Base-by-base conservation (phyloP, 2,797 vertebrate species). In the Gambusia yucatana region DNA sequence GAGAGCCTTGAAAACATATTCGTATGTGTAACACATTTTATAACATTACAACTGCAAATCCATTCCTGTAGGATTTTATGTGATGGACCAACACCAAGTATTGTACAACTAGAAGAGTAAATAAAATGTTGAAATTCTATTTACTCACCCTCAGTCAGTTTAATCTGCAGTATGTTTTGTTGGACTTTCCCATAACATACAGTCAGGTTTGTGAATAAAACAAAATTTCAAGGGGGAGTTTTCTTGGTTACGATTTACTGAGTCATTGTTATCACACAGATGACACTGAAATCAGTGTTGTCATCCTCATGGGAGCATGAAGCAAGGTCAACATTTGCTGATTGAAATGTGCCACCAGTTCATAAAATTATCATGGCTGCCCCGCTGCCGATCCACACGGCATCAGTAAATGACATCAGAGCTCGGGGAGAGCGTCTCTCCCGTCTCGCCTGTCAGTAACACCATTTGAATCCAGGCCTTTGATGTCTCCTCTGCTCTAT, bases 401-500 rank as follows among this genome's bases (percentile, higher is more conserved):
- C 85, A 85, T 87, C 89, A 87, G 86, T 63, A 4, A 73, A 80
- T 88, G 83, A 87, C 91, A 84, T 91, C 88, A 88, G 85, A 86
- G 86, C 87, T 82, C 57, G 6, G 84, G 88, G 83, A 79, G 86
- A 85, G 71, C 80, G 78, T 80, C 76, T 82, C 77, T 75, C 82
- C 72, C 36, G 48, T 89, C 86, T 87, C 82, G 91, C 82, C 88
- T 94, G 94, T 94, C 94, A 94, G 79, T 83, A 76, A 84, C 86
- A 77, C 77, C 76, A 76, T 83, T 77, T 52, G 84, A 88, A 83
- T 86, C 77, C 84, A 72, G 81, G 85, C 86, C 80, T 95, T 95
- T 95, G 92, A 95, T 92, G 92, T 93, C 90, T 81, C 75, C 82
- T 73, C 80, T 82, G 79, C 79, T 93, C 91, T 93, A 88, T 91